These are phyloP conservation scores for Scortum barcoo DNA, from an alignment of 2,113 vertebrate genomes.

Conservation along the genomic window DNA sequence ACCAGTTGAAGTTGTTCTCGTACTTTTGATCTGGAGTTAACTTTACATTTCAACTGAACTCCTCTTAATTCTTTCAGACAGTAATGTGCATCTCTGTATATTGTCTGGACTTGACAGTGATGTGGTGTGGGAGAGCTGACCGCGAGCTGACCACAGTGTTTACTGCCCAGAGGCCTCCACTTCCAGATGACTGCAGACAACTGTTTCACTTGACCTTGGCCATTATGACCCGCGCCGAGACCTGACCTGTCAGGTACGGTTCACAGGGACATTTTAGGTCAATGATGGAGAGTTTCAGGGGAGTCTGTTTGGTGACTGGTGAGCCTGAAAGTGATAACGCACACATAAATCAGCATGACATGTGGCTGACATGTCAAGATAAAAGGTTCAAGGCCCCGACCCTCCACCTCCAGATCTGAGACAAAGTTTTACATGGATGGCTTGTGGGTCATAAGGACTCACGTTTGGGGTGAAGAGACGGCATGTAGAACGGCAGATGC, in stretches of 20 bases:
- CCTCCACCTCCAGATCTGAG: conserved; percentile 31
- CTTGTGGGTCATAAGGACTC: conserved; percentile 22
- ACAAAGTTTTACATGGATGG: conserved; percentile 20
- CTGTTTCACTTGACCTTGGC: conserved; percentile 68
- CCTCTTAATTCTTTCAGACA: conserved; percentile 39
- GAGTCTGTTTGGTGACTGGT: conserved; percentile 37
- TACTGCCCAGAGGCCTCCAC: conserved; percentile 44
- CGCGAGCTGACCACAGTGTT: conserved; percentile 52
- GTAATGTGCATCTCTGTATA: conserved; percentile 34
- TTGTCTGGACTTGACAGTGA: conserved; percentile 43
- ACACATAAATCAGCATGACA: conserved; percentile 61
- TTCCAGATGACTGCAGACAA: conserved; percentile 69
- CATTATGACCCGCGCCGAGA: conserved; percentile 37
- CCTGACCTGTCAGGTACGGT: conserved; percentile 53
- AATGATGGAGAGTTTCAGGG: conserved; percentile 35
- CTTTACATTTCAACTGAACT: conserved; percentile 24
- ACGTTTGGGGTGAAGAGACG: conserved; percentile 29
- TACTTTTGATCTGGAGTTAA: conserved; percentile 28
- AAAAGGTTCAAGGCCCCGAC: conserved; percentile 48
- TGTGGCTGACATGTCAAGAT: conserved; percentile 50
- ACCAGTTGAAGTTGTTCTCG: neutral
- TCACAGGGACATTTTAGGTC: conserved; percentile 52
- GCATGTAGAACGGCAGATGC: conserved; percentile 2
- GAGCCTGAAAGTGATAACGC: conserved; percentile 38
- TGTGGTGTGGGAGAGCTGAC: conserved; percentile 62